Conservation (phyloP, 2,888 invertebrate species). For the Copidosoma aretas region DNA sequence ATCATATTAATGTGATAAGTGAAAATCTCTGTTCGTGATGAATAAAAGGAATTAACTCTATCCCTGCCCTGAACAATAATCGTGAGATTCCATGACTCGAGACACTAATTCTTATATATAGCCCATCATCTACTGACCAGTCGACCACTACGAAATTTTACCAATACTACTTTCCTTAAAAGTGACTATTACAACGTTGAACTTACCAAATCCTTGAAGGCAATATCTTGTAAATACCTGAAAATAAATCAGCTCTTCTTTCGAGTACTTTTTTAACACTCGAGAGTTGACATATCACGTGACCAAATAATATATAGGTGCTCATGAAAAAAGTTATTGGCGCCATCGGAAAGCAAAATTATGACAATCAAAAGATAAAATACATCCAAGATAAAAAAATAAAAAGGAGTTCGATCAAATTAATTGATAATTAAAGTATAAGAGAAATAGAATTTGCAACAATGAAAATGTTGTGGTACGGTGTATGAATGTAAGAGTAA, state of each 20-base stretch:
- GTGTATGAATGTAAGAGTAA: constrained; percentile 38
- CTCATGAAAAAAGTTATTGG: not conserved
- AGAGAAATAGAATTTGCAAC: constrained; percentile 47
- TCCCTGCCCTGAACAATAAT: not conserved
- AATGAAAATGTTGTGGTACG: constrained; percentile 46
- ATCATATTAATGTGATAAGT: constrained; percentile 37
- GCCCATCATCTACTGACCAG: too few species aligned
- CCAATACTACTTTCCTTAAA: constrained; percentile 8
- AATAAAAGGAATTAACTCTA: not conserved
- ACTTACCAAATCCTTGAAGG: constrained; percentile 1
- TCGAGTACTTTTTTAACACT: constrained; percentile 10
- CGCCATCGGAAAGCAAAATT: not conserved
- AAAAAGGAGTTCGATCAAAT: constrained; percentile 10
- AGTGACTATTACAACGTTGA: constrained; percentile 14
- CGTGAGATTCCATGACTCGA: constrained; percentile 32
- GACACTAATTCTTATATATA: constrained; percentile 24
- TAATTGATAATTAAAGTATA: constrained; percentile 8
- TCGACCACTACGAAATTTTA: constrained; percentile 20
- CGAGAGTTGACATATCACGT: constrained; percentile 16
- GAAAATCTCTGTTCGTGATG: constrained; percentile 32
- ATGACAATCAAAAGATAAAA: not conserved
- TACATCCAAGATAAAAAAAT: not conserved
- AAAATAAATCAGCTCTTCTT: constrained; percentile 28
- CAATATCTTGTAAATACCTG: constrained; percentile 32
- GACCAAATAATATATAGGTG: constrained; percentile 3